phyloP scores from a whole-genome alignment of 2,113 vertebrate genomes.

The Ammodytes dubius region DNA sequence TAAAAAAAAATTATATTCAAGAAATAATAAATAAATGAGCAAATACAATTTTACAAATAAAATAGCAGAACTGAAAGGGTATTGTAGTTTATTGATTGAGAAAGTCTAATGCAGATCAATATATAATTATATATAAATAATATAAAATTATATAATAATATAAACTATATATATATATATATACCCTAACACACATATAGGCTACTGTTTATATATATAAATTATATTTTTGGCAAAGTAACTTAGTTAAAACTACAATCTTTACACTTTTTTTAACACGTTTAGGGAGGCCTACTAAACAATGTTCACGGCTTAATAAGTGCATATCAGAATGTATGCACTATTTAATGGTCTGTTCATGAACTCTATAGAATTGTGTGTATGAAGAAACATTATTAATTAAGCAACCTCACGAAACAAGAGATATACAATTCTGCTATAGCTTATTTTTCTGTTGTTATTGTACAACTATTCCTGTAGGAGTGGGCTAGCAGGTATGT shows the following conservation, averaged over 20 bases:
- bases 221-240: background rate
- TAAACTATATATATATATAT: too few relatives aligned
- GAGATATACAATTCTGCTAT: background rate
- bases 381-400: background rate
- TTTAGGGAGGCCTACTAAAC: background rate
- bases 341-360: background rate
- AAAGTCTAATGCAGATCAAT: too few relatives aligned
- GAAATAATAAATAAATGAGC: too few relatives aligned
- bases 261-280: background rate
- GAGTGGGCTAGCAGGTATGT: background rate
- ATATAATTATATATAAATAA: too few relatives aligned
- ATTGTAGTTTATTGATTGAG: too few relatives aligned
- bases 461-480: background rate
- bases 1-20: too few relatives aligned
- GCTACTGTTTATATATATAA: too few relatives aligned
- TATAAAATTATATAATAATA: too few relatives aligned
- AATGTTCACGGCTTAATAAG: background rate
- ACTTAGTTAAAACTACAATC: too few relatives aligned
- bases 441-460: background rate
- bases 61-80: too few relatives aligned
- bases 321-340: background rate
- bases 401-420: background rate
- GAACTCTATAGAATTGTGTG: background rate
- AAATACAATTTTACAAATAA: too few relatives aligned
- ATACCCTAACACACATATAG: too few relatives aligned